Evolutionary conservation across 2,888 invertebrate species (phyloP).

Genomic region (Aquatica leii): DNA sequence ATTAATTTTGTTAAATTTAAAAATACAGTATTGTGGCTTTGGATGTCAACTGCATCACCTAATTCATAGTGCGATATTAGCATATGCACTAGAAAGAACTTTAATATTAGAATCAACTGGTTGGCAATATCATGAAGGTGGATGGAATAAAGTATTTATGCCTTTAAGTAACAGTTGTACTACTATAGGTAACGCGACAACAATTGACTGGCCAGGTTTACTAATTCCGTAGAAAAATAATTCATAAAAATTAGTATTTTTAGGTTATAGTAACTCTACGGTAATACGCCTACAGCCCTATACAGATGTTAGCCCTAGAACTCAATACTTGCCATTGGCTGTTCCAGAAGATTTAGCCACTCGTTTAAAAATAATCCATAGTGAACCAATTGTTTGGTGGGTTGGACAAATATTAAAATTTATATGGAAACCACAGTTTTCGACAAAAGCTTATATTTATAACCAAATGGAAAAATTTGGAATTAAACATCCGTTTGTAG

Average conservation of each 20-base stretch:
- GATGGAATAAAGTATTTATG: slow-evolving; percentile 93
- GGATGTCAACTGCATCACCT: slow-evolving; percentile 99
- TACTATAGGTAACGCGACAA: neutral
- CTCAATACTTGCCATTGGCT: too few relatives aligned
- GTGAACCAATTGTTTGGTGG: too few relatives aligned
- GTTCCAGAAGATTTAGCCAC: too few relatives aligned
- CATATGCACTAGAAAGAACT: slow-evolving; percentile 93
- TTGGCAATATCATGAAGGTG: slow-evolving; percentile 91
- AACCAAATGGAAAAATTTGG: slow-evolving; percentile 73
- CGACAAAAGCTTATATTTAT: slow-evolving; percentile 77
- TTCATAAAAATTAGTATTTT: too few relatives aligned
- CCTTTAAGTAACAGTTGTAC: slow-evolving; percentile 88
- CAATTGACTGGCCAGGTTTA: neutral
- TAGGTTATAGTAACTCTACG: too few relatives aligned
- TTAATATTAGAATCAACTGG: slow-evolving; percentile 92
- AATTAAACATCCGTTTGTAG: slow-evolving; percentile 89
- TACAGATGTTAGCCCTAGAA: slow-evolving; percentile 62
- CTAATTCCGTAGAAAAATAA: too few relatives aligned
- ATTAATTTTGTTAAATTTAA: too few relatives aligned
- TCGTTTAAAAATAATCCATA: too few relatives aligned
- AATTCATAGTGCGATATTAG: slow-evolving; percentile 94
- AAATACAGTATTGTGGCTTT: slow-evolving; percentile 69
- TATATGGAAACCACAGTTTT: slow-evolving; percentile 54
- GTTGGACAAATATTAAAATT: too few relatives aligned
- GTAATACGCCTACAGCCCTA: slow-evolving; percentile 68